A percentile compares a stretch with the other conserved stretches of the same genome.
Conservation (phyloP, 2,888 invertebrate genomes). For the Epinotia bilunana region DNA sequence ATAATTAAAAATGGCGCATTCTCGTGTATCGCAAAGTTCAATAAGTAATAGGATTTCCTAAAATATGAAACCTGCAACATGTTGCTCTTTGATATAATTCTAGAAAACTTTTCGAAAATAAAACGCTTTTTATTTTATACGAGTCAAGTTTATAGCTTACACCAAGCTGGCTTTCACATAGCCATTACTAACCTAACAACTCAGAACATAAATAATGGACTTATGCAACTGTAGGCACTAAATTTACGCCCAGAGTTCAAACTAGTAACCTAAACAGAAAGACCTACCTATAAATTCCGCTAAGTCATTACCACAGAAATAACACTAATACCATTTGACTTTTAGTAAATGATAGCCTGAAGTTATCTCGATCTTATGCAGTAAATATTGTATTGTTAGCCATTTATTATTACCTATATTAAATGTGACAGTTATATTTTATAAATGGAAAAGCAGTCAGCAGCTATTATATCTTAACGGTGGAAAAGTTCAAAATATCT, state of each 20-base stretch:
- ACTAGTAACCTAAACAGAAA: slow-evolving; percentile 28
- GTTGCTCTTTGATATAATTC: too few species aligned
- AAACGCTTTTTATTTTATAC: too few species aligned
- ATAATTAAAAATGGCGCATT: too few species aligned
- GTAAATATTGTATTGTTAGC: slow-evolving; percentile 19
- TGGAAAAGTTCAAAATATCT: neutral
- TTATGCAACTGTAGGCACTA: slow-evolving; percentile 29
- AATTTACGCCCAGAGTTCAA: slow-evolving; percentile 32
- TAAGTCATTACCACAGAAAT: slow-evolving; percentile 28
- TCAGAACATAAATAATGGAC: slow-evolving; percentile 25
- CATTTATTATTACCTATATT: slow-evolving; percentile 10
- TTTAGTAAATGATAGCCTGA: slow-evolving; percentile 29
- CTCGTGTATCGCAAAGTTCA: too few species aligned
- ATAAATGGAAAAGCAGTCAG: neutral
- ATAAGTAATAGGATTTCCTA: too few species aligned
- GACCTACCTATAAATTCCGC: slow-evolving; percentile 31
- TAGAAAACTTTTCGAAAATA: too few species aligned
- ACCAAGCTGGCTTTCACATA: slow-evolving; percentile 13
- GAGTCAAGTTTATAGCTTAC: neutral
- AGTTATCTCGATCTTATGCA: slow-evolving; percentile 26
- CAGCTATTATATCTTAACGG: neutral
- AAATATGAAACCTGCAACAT: too few species aligned
- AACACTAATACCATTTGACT: slow-evolving; percentile 26
- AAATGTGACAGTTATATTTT: slow-evolving; percentile 4
- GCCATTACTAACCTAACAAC: slow-evolving; percentile 14